Percentiles rank a stretch among this genome's conserved stretches.
These are phyloP conservation scores for Bombylius discolor DNA, from an alignment of 2,888 invertebrate genomes.

Conservation along the genomic window DNA sequence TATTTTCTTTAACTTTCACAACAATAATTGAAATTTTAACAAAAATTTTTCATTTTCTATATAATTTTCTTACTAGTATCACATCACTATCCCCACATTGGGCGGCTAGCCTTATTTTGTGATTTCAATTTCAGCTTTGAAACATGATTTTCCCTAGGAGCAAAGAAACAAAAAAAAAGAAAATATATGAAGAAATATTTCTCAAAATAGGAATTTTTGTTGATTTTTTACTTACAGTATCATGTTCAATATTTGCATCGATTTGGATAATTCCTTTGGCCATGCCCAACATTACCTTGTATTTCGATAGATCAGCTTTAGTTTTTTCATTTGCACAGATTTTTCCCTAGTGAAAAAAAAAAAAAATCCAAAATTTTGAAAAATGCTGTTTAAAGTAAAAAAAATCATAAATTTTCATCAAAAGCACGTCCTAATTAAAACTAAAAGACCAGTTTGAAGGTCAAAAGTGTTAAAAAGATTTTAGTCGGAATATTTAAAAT, in stretches of 20 bases:
- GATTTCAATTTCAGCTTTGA: constrained; percentile 29
- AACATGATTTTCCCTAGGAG: constrained; percentile 30
- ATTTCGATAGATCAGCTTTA: constrained; percentile 33
- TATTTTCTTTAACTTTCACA: too few species aligned
- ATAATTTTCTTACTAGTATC: too few species aligned
- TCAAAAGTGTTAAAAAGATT: too few species aligned
- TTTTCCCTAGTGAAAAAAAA: constrained; percentile 23
- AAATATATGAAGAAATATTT: background rate
- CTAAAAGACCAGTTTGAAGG: too few species aligned
- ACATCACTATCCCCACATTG: too few species aligned
- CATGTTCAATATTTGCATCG: constrained; percentile 32
- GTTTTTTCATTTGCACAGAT: constrained; percentile 31
- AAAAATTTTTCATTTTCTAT: too few species aligned
- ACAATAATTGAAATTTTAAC: too few species aligned
- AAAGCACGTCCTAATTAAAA: too few species aligned
- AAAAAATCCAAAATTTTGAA: background rate
- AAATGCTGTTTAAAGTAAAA: too few species aligned
- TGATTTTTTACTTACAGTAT: constrained; percentile 29
- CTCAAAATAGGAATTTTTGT: too few species aligned
- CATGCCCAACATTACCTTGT: constrained; percentile 35
- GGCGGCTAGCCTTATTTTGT: constrained; percentile 15
- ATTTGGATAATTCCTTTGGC: constrained; percentile 32
- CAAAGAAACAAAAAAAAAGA: background rate
- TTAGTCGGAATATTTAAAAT: too few species aligned
- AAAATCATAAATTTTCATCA: too few species aligned